A percentile compares a stretch with the other conserved stretches of the same genome.
Conservation (phyloP, 2,888 invertebrate species). For the Octonoba sinensis region DNA sequence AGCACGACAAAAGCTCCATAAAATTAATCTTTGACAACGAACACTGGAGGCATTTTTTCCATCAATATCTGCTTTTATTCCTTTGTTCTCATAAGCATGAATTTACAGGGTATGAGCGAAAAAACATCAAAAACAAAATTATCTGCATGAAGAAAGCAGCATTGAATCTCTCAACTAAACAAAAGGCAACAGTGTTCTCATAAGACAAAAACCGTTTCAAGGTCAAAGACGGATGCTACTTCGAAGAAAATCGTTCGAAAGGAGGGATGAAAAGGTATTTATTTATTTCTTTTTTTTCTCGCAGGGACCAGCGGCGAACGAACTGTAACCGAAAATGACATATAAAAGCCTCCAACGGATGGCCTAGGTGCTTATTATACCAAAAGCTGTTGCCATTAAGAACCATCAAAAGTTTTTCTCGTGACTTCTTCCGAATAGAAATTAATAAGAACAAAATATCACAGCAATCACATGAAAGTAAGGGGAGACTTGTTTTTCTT, state of each 20-base stretch:
- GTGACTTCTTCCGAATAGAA: constrained; percentile 52
- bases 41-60: too few species aligned
- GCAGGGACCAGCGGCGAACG: constrained; percentile 23
- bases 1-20: too few species aligned
- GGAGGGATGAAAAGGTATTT: constrained; percentile 21
- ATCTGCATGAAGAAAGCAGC: too few species aligned
- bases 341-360: constrained; percentile 59
- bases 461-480: constrained; percentile 53
- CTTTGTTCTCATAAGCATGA: too few species aligned
- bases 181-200: constrained; percentile 1
- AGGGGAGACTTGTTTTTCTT: constrained; percentile 21
- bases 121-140: too few species aligned
- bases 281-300: neutral
- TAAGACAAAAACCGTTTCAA: constrained; percentile 55
- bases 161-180: neutral
- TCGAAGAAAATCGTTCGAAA: constrained; percentile 17
- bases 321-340: constrained; percentile 50
- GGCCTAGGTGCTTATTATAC: constrained; percentile 61
- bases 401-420: constrained; percentile 60
- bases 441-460: constrained; percentile 39
- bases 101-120: too few species aligned
- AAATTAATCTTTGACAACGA: too few species aligned
- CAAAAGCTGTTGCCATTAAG: constrained; percentile 59
- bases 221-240: constrained; percentile 49
- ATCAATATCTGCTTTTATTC: too few species aligned